phyloP scores from a whole-genome alignment of 2,113 vertebrate genomes.

The Rostratula benghalensis region DNA sequence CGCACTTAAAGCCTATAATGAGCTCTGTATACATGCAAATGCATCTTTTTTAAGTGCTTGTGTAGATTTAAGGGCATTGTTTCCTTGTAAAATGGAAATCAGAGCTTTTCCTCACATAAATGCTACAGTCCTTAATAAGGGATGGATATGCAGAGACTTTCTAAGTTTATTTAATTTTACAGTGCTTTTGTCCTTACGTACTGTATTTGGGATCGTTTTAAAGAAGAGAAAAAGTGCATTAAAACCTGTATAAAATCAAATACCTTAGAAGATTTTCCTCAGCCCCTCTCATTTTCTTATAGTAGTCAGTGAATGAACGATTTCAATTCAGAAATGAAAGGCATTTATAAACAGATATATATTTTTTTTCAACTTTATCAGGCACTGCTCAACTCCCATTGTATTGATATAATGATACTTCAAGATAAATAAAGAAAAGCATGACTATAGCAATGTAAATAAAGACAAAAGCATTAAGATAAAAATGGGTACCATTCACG shows the following conservation, averaged over 20 bases:
- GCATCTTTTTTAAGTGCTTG: background rate
- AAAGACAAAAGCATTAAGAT: background rate
- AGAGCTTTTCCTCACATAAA: background rate
- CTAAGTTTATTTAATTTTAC: background rate
- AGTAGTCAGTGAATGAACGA: background rate
- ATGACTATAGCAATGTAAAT: background rate
- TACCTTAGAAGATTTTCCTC: background rate
- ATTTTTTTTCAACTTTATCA: background rate
- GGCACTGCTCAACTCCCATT: background rate
- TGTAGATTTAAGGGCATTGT: slow-evolving; percentile 25
- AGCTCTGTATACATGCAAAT: slow-evolving; percentile 9
- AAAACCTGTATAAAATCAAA: background rate
- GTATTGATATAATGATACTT: background rate
- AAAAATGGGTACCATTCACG: slow-evolving; percentile 8
- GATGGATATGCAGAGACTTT: background rate
- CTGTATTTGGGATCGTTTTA: background rate
- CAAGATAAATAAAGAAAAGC: background rate
- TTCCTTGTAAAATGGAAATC: slow-evolving; percentile 10
- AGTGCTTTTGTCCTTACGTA: background rate
- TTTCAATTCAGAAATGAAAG: background rate
- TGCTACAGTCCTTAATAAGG: background rate
- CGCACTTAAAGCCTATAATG: background rate
- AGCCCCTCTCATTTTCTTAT: background rate
- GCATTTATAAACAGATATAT: background rate
- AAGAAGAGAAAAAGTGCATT: background rate